A percentile compares a stretch with the other conserved stretches of the same genome.
Conservation (phyloP, 2,797 vertebrate species). For the Sebastes baramenuke region DNA sequence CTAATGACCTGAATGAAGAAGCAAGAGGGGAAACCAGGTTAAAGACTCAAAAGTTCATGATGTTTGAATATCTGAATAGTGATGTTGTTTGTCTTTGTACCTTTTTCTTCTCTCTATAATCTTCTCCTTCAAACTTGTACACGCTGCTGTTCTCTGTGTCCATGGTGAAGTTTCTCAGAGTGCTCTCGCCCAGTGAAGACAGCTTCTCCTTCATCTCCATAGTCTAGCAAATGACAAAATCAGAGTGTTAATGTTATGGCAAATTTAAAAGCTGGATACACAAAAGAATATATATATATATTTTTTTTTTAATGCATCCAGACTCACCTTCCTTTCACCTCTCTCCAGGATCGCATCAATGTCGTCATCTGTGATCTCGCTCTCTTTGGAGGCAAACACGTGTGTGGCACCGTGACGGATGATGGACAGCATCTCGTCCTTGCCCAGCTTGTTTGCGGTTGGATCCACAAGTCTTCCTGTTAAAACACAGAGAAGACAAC, state of each 20-base stretch:
- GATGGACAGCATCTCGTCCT: slow-evolving; percentile 99
- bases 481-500: neutral
- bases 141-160: slow-evolving; percentile 96
- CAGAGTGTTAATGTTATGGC: neutral
- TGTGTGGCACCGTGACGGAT: slow-evolving; percentile 98
- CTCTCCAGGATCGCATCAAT: slow-evolving; percentile 95
- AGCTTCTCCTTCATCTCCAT: slow-evolving; percentile 97
- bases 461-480: slow-evolving; percentile 96
- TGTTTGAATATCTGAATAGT: neutral
- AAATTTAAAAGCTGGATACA: neutral
- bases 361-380: slow-evolving; percentile 98
- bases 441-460: slow-evolving; percentile 95
- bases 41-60: neutral
- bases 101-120: slow-evolving; percentile 99
- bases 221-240: slow-evolving; percentile 79
- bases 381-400: slow-evolving; percentile 98
- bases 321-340: slow-evolving; percentile 92
- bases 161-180: slow-evolving; percentile 97
- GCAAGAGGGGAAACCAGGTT: neutral
- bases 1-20: slow-evolving; percentile 89
- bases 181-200: slow-evolving; percentile 93
- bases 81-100: slow-evolving; percentile 64
- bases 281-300: neutral
- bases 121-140: slow-evolving; percentile 98
- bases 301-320: no score